Conservation (phyloP, 2,888 invertebrate species). For the Tipula unca region DNA sequence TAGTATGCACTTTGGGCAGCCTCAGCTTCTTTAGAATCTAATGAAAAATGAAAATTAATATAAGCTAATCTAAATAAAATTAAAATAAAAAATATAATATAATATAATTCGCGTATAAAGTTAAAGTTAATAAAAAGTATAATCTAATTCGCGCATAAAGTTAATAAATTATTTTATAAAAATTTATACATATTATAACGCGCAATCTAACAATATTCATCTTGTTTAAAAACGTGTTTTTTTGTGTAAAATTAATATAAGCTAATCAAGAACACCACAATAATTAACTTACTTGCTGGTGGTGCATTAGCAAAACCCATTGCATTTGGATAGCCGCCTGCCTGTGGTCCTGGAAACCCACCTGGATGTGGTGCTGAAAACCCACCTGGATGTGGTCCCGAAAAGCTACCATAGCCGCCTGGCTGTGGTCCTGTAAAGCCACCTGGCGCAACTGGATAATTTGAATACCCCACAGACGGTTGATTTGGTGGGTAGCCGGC, state of each 20-base stretch:
- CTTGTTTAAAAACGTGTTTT: too few species aligned
- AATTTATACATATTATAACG: too few species aligned
- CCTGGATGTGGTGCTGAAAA: conserved; percentile 27
- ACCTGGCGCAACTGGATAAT: conserved; percentile 29
- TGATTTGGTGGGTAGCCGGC: neutral
- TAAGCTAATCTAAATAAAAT: neutral
- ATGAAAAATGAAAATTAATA: neutral
- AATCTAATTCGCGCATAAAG: too few species aligned
- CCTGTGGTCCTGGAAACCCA: neutral
- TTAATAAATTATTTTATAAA: too few species aligned
- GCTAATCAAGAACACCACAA: neutral
- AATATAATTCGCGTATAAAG: too few species aligned
- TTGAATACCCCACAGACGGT: conserved; percentile 23
- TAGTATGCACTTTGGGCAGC: conserved; percentile 86
- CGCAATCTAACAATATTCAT: too few species aligned
- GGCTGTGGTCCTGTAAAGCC: conserved; percentile 29
- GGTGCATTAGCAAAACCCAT: conserved; percentile 38
- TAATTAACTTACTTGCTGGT: conserved; percentile 35
- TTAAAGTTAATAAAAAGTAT: too few species aligned
- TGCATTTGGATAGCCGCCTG: conserved; percentile 26
- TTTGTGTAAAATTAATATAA: neutral
- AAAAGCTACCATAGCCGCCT: conserved; percentile 27
- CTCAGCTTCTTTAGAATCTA: conserved; percentile 87
- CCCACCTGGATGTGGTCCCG: conserved; percentile 33
- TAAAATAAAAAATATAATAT: too few species aligned